A percentile compares a stretch with the other conserved stretches of the same genome.
Evolutionary conservation across 2,113 vertebrate species (phyloP).

Genomic region (Pleuronectes platessa): DNA sequence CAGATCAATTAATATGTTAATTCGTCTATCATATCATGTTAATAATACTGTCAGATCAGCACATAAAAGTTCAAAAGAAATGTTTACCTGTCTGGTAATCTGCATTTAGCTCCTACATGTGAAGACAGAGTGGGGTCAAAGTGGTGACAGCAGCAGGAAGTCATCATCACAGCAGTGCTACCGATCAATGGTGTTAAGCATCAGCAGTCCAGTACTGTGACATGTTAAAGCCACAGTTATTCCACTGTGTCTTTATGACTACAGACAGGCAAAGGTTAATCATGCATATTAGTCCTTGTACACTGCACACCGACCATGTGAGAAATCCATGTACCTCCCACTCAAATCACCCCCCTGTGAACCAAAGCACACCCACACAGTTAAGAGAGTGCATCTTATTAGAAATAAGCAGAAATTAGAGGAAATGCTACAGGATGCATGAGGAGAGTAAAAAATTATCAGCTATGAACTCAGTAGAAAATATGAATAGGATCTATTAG

Average conservation of each 20-base stretch:
- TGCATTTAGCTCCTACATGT: conserved; percentile 87
- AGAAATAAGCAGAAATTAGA: conserved; percentile 42
- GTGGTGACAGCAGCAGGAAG: conserved; percentile 29
- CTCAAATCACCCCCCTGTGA: conserved; percentile 23
- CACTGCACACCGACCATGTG: conserved; percentile 2
- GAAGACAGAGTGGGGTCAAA: conserved; percentile 77
- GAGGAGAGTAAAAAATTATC: no score
- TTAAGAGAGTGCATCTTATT: conserved; percentile 24
- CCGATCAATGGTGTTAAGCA: background rate
- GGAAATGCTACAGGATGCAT: conserved; percentile 4
- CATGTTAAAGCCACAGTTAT: conserved; percentile 2
- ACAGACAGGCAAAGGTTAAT: background rate
- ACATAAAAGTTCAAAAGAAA: background rate
- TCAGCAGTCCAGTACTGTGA: background rate
- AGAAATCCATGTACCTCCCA: conserved; percentile 25
- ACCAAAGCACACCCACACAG: conserved; percentile 34
- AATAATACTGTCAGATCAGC: background rate
- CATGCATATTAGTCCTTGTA: conserved; percentile 25
- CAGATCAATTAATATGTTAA: no score
- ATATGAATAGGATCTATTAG: no score
- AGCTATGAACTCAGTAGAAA: no score
- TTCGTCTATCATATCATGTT: no score
- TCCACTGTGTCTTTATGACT: background rate
- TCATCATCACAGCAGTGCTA: conserved; percentile 34
- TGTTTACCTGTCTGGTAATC: conserved; percentile 86